Evolutionary conservation across 1,140 invertebrate species (phyloP).

Genomic region (silkworm (Bombyx mori)): DNA sequence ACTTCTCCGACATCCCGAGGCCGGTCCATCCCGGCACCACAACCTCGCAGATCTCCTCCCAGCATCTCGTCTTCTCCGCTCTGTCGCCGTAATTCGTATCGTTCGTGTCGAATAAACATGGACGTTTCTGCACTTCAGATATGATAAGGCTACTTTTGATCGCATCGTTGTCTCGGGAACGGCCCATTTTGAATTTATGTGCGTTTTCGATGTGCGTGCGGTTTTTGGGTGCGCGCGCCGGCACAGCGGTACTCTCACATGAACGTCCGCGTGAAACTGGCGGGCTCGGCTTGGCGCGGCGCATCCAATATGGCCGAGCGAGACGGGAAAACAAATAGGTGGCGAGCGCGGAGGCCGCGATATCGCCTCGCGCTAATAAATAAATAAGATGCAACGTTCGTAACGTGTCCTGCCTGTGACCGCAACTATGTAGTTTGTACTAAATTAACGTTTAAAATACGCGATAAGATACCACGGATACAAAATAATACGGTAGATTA

Average conservation of each 20-base stretch:
- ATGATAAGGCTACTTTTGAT: slow-evolving; percentile 54
- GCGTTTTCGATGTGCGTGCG: slow-evolving; percentile 22
- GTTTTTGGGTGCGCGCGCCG: slow-evolving; percentile 25
- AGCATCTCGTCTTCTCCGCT: slow-evolving; percentile 50
- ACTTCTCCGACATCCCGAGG: slow-evolving; percentile 44
- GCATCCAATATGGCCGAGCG: slow-evolving; percentile 37
- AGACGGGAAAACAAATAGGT: slow-evolving; percentile 44
- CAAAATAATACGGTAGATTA: too few relatives aligned
- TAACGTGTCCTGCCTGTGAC: slow-evolving; percentile 16
- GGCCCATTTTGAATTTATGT: slow-evolving; percentile 39
- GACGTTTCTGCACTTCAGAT: slow-evolving; percentile 49
- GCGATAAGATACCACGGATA: background rate
- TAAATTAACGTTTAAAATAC: too few relatives aligned
- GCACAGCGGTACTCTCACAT: slow-evolving; percentile 24
- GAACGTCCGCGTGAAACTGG: slow-evolving; percentile 61
- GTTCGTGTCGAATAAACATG: slow-evolving; percentile 55
- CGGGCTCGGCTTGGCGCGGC: slow-evolving; percentile 33
- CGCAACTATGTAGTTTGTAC: too few relatives aligned
- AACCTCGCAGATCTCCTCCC: slow-evolving; percentile 55
- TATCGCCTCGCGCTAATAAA: slow-evolving; percentile 59
- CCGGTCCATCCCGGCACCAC: slow-evolving; percentile 50
- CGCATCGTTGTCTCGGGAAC: slow-evolving; percentile 47
- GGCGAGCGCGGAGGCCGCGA: slow-evolving; percentile 31
- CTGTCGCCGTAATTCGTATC: slow-evolving; percentile 54
- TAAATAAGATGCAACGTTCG: slow-evolving; percentile 48